Base-by-base conservation (phyloP, 2,113 vertebrate species). In the Crotalus tigris region DNA sequence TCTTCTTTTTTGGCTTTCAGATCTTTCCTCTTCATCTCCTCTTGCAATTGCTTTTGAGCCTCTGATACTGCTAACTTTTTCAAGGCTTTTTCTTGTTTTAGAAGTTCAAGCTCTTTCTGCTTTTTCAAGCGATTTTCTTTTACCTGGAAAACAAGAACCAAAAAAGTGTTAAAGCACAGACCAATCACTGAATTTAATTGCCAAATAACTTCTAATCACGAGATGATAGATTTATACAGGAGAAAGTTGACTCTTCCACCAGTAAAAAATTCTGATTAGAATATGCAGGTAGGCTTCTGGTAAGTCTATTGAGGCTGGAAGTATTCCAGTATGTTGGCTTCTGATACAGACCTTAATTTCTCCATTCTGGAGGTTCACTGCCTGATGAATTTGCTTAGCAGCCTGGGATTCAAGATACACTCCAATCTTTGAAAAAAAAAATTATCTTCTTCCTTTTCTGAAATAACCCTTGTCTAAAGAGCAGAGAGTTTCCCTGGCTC, bases 41-140 rank as follows among this genome's bases (percentile, higher is more conserved):
- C 96, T 94, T 95, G 97, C 85, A 98, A 97, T 93, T 96, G 97
- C 90, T 94, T 96, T 95, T 96, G 98, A 13, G 98, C 98, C 95
- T 99, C 97, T 94, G 97, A 94, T 87, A 97, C 95, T 21, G 96
- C 94, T 0, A 92, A 96, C 95, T 96, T 98, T 95, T 95, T 98
- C 92, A 97, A 92, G 92, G 97, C 96, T 87, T 95, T 95, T 95
- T 98, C 98, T 90, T 95, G 97, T 94, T 97, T 98, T 94, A 95
- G 96, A 95, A 93, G 96, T 93, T 98, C 96, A 92, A 97, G 96
- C 81, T 97, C 97, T 44, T 97, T 98, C 85, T 99, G 98, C 91
- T 90, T 95, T 94, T 69, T 98, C 17, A 97, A 88, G 58, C 98
- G 98, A 94, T 98, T 99, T 98, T 99, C 98, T 94, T 98, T 98